phyloP scores from a whole-genome alignment of 1,140 invertebrate species.

The Liolophura sinensis region DNA sequence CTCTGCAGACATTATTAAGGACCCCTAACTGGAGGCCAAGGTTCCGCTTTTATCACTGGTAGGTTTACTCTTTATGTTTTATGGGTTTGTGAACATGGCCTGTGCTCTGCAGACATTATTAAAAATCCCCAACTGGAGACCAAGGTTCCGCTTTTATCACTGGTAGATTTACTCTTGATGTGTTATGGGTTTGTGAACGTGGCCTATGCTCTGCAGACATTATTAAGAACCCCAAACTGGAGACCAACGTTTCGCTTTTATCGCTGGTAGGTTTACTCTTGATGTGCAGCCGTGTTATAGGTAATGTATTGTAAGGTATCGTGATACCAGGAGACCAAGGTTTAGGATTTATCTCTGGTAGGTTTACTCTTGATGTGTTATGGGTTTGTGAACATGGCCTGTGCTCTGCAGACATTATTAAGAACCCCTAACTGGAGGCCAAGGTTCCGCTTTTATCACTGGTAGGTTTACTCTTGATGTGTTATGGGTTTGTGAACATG shows the following conservation, averaged over 20 bases:
- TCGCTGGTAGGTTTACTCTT: slow-evolving; percentile 78
- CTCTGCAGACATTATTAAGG: slow-evolving; percentile 87
- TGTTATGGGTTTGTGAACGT: slow-evolving; percentile 99
- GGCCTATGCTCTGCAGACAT: slow-evolving; percentile 95
- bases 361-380: too few relatives aligned
- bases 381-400: too few relatives aligned
- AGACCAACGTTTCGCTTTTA: slow-evolving; percentile 97
- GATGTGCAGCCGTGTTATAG: neutral
- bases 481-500: slow-evolving; percentile 98
- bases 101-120: slow-evolving; percentile 94
- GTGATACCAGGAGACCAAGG: too few relatives aligned
- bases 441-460: too few relatives aligned
- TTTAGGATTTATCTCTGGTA: neutral
- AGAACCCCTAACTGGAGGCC: too few relatives aligned
- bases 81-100: slow-evolving; percentile 98
- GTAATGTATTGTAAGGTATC: too few relatives aligned
- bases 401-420: too few relatives aligned
- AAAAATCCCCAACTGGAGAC: slow-evolving; percentile 96
- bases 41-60: slow-evolving; percentile 99
- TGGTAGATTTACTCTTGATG: slow-evolving; percentile 94
- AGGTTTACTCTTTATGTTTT: slow-evolving; percentile 94
- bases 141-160: slow-evolving; percentile 97
- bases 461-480: slow-evolving; percentile 99
- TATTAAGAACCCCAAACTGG: slow-evolving; percentile 95
- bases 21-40: slow-evolving; percentile 98